phyloP scores from a whole-genome alignment of 2,888 invertebrate species.

The Crematogaster levior region DNA sequence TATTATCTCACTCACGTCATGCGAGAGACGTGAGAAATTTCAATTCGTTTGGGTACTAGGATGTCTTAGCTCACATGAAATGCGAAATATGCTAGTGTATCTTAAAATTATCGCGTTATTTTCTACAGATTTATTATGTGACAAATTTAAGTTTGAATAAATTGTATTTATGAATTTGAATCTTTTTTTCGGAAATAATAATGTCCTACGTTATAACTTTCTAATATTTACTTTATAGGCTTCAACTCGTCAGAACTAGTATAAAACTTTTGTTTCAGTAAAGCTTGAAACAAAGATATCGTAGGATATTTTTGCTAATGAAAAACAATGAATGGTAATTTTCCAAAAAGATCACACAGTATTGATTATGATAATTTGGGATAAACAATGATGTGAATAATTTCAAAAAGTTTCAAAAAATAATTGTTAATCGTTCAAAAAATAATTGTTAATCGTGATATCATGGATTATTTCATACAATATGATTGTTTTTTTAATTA shows the following conservation, averaged over 20 bases:
- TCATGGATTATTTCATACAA: neutral
- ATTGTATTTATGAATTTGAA: neutral
- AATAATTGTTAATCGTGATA: neutral
- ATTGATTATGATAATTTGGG: neutral
- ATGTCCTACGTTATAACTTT: neutral
- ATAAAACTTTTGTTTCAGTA: neutral
- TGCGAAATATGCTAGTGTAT: neutral
- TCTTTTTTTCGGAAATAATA: neutral
- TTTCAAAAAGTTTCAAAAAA: no score
- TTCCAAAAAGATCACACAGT: neutral
- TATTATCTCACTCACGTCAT: neutral
- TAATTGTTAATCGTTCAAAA: no score
- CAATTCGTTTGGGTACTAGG: conserved; percentile 19
- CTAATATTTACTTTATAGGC: neutral
- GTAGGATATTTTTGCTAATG: neutral
- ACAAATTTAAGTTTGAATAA: neutral
- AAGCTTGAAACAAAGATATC: neutral
- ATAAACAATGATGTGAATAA: neutral
- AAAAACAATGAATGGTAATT: neutral
- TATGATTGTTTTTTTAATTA: neutral
- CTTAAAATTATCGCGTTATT: neutral
- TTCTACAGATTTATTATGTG: neutral
- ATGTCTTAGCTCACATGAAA: neutral
- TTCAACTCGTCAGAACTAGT: neutral
- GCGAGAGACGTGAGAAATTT: conserved; percentile 25